Evolutionary conservation across 2,888 invertebrate species (phyloP).

Genomic region (Taphrorychus bicolor): DNA sequence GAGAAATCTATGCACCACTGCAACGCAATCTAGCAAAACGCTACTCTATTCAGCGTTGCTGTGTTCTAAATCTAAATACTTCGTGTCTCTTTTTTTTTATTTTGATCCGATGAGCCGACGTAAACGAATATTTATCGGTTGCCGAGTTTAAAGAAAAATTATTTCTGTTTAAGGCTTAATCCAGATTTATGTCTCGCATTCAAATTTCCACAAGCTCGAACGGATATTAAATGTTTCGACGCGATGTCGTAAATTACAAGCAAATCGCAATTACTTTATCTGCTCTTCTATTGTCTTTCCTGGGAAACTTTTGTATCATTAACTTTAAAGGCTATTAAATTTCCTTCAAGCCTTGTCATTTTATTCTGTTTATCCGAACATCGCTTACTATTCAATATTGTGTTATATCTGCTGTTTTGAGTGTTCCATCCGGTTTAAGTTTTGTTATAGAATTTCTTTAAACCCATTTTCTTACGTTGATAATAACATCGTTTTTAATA

Average conservation of each 20-base stretch:
- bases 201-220: conserved; percentile 27
- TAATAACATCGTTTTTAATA: no score
- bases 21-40: no score
- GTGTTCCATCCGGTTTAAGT: no score
- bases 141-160: conserved; percentile 31
- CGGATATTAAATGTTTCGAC: conserved; percentile 32
- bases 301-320: no score
- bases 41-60: not conserved
- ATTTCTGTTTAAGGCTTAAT: conserved; percentile 37
- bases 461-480: no score
- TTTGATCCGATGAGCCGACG: not conserved
- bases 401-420: no score
- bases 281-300: not conserved
- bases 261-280: not conserved
- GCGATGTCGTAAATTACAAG: conserved; percentile 25
- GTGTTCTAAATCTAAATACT: not conserved
- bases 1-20: no score
- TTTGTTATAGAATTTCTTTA: no score
- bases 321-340: no score
- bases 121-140: conserved; percentile 27
- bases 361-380: no score
- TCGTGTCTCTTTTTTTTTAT: not conserved
- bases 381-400: no score
- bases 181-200: conserved; percentile 37
- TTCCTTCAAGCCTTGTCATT: no score